Base-by-base conservation (phyloP, 2,113 vertebrate genomes). In the Cyanoliseus patagonus region DNA sequence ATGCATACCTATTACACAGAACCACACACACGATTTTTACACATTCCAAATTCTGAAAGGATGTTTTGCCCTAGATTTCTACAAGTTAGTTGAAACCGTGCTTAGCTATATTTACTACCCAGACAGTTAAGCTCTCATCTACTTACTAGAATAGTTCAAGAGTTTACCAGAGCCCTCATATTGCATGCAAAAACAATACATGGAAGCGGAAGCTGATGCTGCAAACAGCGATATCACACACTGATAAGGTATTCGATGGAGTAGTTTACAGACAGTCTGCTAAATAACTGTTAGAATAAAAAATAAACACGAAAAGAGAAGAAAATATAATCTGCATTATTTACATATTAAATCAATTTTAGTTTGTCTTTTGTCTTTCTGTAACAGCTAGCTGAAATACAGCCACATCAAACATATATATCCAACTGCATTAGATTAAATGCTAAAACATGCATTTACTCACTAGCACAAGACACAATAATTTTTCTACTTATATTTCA, bases 1-100 rank as follows among this genome's bases (percentile, higher is more conserved):
- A 49, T 25, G 17, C 6, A 13, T 3, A 53, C 19, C 14, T n/a
- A 3, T 27, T 16, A 35, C 28, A 59, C 7, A 37, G 47, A 75
- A 44, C 7, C 35, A 80, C 1, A 0, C 6, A 5, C 11, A 12
- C 6, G 18, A 44, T 28, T 57, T 52, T 59, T 12, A 81, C n/a
- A 59, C 57, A 44, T 24, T 28, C 52, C 63, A 73, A 79, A 11
- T 12, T 83, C 63, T 42, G 16, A 61, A 81, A 63, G 22, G 35
- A 79, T 37, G 33, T 30, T 83, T 49, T 35, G 15, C 41, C 41
- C 25, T 27, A 35, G 18, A 66, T 62, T 59, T 94, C 66, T 20
- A 77, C 22, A 42, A 83, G 19, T 51, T 17, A 57, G 30, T 10
- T 52, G 63, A 92, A 94, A 85, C 13, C 1, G 0, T 31, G 47